These are phyloP conservation scores for Callocephalon fimbriatum DNA, from an alignment of 2,113 vertebrate species.

Conservation along the genomic window DNA sequence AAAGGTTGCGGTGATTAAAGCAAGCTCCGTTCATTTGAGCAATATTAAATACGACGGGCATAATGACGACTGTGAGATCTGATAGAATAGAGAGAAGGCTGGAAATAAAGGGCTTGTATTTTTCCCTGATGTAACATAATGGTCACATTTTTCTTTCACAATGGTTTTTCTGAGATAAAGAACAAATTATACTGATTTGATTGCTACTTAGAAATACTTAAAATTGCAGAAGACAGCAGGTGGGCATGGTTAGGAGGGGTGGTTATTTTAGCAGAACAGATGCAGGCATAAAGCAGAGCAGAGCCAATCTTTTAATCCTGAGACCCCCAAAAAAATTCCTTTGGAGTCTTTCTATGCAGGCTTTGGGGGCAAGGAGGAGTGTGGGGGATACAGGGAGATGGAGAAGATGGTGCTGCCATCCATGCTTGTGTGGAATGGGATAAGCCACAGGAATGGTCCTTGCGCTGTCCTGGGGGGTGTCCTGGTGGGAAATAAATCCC, in stretches of 20 bases:
- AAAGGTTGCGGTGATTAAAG: conserved; percentile 82
- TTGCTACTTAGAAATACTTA: conserved; percentile 89
- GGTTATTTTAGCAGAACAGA: conserved; percentile 87
- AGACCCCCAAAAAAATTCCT: conserved; percentile 4
- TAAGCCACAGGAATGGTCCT: rapidly evolving
- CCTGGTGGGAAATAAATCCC: not conserved
- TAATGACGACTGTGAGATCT: conserved; percentile 81
- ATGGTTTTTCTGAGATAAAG: conserved; percentile 87
- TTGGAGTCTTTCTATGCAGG: not conserved
- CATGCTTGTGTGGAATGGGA: rapidly evolving
- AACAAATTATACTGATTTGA: conserved; percentile 89
- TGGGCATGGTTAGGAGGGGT: conserved; percentile 83
- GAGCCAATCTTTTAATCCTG: conserved; percentile 75
- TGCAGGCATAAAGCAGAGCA: conserved; percentile 80
- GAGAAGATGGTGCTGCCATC: not conserved
- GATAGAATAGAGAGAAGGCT: conserved; percentile 80
- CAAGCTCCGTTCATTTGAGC: conserved; percentile 77
- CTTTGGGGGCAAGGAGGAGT: not conserved
- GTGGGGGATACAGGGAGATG: rapidly evolving
- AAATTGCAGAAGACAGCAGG: conserved; percentile 88
- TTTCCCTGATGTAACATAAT: conserved; percentile 87
- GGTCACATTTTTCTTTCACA: conserved; percentile 88
- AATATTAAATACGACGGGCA: conserved; percentile 80
- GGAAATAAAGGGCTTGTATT: conserved; percentile 84
- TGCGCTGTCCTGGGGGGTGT: rapidly evolving